Evolutionary conservation across 2,888 invertebrate species (phyloP).

Genomic region (Tenthredo amoena): DNA sequence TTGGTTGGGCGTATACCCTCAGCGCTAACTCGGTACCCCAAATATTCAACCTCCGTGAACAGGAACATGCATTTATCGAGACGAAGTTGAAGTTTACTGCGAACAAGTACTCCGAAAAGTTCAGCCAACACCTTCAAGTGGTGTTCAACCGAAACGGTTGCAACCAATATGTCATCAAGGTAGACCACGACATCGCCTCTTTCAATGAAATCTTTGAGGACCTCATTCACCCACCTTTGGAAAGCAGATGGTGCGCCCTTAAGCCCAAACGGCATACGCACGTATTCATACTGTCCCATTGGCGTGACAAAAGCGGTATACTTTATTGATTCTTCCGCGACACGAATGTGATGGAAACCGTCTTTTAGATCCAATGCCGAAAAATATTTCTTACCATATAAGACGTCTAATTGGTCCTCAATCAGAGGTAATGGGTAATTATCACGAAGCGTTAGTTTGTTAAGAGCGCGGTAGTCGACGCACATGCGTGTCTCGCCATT

Average conservation of each 20-base stretch:
- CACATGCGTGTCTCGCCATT: constrained; percentile 64
- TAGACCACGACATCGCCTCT: constrained; percentile 46
- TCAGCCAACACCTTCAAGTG: constrained; percentile 48
- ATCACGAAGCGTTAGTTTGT: constrained; percentile 63
- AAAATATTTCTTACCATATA: constrained; percentile 64
- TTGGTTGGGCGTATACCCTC: constrained; percentile 57
- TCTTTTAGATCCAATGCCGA: constrained; percentile 66
- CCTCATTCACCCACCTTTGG: constrained; percentile 52
- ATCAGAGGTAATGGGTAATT: constrained; percentile 63
- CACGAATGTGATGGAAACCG: constrained; percentile 66
- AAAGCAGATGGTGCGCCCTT: constrained; percentile 42
- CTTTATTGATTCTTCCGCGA: constrained; percentile 62
- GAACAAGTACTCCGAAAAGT: constrained; percentile 32
- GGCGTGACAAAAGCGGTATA: constrained; percentile 67
- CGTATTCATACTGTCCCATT: constrained; percentile 66
- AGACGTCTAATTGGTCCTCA: constrained; percentile 64
- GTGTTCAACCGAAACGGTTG: constrained; percentile 47
- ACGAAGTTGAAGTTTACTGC: constrained; percentile 54
- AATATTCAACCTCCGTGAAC: constrained; percentile 56
- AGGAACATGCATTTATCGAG: constrained; percentile 60
- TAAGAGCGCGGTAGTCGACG: constrained; percentile 65
- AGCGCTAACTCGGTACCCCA: constrained; percentile 58
- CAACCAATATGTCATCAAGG: constrained; percentile 54
- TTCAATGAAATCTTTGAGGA: constrained; percentile 44
- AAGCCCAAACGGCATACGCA: constrained; percentile 58